Evolutionary conservation across 1,140 invertebrate genomes (phyloP).

Genomic region (Uloborus diversus): DNA sequence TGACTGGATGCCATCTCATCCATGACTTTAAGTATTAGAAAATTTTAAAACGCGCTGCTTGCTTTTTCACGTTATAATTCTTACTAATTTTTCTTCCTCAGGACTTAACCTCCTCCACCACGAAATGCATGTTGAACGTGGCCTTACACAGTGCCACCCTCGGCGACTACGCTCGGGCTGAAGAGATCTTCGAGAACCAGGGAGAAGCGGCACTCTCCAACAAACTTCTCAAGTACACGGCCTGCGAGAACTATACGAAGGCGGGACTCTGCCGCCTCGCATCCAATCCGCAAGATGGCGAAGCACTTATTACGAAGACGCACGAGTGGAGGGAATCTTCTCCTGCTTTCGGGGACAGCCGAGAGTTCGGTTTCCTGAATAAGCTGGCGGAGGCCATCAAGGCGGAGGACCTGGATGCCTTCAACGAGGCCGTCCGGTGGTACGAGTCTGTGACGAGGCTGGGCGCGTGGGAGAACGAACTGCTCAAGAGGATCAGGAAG

Average conservation of each 20-base stretch:
- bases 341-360: constrained; percentile 15
- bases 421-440: constrained; percentile 27
- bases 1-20: no score
- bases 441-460: constrained; percentile 30
- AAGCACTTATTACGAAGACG: background rate
- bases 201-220: constrained; percentile 16
- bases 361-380: constrained; percentile 1
- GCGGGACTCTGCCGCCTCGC: constrained; percentile 31
- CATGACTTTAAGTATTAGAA: no score
- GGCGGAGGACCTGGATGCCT: constrained; percentile 13
- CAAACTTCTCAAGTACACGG: constrained; percentile 40
- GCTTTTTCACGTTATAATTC: no score
- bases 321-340: constrained; percentile 9
- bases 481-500: constrained; percentile 31
- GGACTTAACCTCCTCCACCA: constrained; percentile 31
- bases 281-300: constrained; percentile 12
- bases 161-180: constrained; percentile 21
- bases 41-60: no score
- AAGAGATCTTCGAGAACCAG: constrained; percentile 14
- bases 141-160: constrained; percentile 7
- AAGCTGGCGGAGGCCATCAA: constrained; percentile 4
- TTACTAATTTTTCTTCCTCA: background rate
- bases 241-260: constrained; percentile 6
- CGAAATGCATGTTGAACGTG: constrained; percentile 21
- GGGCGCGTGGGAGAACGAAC: constrained; percentile 3